Evolutionary conservation across 2,113 vertebrate genomes (phyloP), one percentile per base, ranked within the genome.

Genomic region (Lepus europaeus): DNA sequence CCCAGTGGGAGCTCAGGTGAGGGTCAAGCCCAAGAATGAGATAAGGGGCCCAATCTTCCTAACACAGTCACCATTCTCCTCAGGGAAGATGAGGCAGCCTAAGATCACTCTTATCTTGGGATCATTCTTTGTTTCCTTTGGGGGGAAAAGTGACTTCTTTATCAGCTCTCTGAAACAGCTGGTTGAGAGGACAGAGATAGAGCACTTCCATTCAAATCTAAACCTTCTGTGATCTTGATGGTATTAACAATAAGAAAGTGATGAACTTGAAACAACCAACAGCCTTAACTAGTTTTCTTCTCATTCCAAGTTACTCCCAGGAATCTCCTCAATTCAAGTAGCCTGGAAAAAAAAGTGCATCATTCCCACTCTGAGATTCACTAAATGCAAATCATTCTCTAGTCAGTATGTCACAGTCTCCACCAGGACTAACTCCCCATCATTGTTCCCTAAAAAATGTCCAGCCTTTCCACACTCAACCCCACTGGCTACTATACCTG

Each of bases 101-200:
- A 36, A 53, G n/a, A 20, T 73, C 33, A 56, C 25, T 19, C 56
- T 87, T 87, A 87, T 87, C 84, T 69, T 70, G 16, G 2, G 36
- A 92, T 63, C n/a, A 6, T 39, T 93, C 53, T 33, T 33, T 70
- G 16, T 79, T 92, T 79, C 64, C 36, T 86, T 86, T 78, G 64
- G 49, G 22, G 13, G 6, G 31, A 79, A 87, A 39, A 29, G 31
- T 93, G 83, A 93, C 53, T 79, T 87, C 51, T 63, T 93, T 87
- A 93, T 79, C 83, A 79, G 53, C 17, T 72, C 39, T 61, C 91
- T 80, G 51, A 72, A 93, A 72, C 33, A 79, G 33, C 13, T 81
- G 17, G 12, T 33, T 29, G 49, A 72, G 16, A 93, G 31, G 83
- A 51, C 63, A 79, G 31, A 77, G 72, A 77, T 68, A 86, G 64